Evolutionary conservation across 2,797 vertebrate genomes (phyloP), one percentile per base, ranked within the genome.

Genomic region (Remorina albescens): DNA sequence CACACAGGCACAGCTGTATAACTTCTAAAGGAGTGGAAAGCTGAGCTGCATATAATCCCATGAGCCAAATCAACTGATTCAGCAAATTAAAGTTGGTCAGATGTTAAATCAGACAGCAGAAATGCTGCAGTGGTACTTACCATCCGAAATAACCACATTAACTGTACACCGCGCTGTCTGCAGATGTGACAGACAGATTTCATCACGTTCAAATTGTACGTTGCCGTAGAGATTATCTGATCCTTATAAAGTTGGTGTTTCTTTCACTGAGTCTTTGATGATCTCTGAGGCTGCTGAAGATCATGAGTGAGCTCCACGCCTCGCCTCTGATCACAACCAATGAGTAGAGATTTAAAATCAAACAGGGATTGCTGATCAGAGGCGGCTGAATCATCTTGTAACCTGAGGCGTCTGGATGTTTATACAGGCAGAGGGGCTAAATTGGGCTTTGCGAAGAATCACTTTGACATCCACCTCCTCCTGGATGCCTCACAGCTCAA

Each of bases 361-460:
- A 77, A 57, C 41, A 10, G 61, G 64, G 34, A 67, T 76, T 65
- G 26, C 21, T 62, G 80, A 83, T 77, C 47, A 62, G 71, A 46
- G 32, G 76, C 55, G 2, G 49, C 2, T 12, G 79, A 76, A 70
- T 71, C 68, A 39, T 78, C 47, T 50, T 6, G 16, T 49, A 59
- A 76, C 72, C 70, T 68, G 69, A 4, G 64, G 78, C 56, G 19
- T 64, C 54, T 41, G 51, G 67, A 71, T 51, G 54, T 82, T 86
- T 81, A 69, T 78, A 71, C 49, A 39, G 57, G 42, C 72, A 60
- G 67, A 44, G 61, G 71, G 68, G 81, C 76, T 75, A 84, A 89
- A 72, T 82, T 81, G 65, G 74, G 70, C 80, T 79, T 87, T 69
- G 76, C 74, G 47, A 42, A 59, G 55, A 61, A 50, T 72, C 64